Base-by-base conservation (phyloP, 2,797 vertebrate genomes). In the Pygocentrus nattereri region DNA sequence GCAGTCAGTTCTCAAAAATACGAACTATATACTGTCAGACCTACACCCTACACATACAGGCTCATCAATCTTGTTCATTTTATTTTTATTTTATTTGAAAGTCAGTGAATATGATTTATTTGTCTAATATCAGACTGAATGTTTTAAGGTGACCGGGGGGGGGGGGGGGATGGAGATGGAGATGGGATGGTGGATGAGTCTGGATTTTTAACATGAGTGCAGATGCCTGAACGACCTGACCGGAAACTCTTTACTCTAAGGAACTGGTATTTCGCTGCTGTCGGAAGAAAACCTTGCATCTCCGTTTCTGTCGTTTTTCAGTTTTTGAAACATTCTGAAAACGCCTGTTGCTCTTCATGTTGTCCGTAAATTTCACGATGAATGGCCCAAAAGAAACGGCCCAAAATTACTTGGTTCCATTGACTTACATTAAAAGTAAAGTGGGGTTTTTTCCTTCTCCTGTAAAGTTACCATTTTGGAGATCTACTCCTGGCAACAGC, bases 1-100 rank as follows among this genome's bases (percentile, higher is more conserved):
- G 62, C 62, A 78, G 80, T 85, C 80, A 52, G 73, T 77, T 73
- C 72, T 81, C 67, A 44, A 3, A 79, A 82, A 78, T 83, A 75
- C 74, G 52, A 72, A 79, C 79, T 85, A 85, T 83, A 84, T 34
- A 83, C 67, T 59, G 83, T 85, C 78, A 72, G 82, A 82, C 67
- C 80, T 78, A 67, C 68, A 69, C 80, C 80, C 79, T 86, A 87
- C 81, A 87, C 61, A 54, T 49, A 85, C 68, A 85, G 30, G 58
- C 65, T 27, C 76, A 38, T 83, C 52, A 78, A 80, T 73, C 78
- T 65, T 59, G 27, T 68, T 75, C 65, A 27, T 80, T 18, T 61
- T 12, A 7, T 34, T 30, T 71, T 71, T 23, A 54, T 59, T n/a
- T 18, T 31, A 23, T n/a, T 54, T 2, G 72, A 80, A 77, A 59